Conservation (phyloP, 2,888 invertebrate species). For the Pherbina coryleti region DNA sequence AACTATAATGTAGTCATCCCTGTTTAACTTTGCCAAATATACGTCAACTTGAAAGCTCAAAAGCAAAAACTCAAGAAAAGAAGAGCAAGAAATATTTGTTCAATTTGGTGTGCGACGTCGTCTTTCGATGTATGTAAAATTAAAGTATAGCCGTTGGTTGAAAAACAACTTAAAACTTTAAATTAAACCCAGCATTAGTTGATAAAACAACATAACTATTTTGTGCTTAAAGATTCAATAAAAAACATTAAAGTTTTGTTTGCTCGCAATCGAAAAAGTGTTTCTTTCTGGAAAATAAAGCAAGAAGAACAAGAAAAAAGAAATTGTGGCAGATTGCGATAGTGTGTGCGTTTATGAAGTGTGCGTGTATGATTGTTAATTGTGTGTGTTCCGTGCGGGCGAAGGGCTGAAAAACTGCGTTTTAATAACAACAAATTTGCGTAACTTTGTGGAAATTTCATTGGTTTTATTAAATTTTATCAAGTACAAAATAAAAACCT, state of each 20-base stretch:
- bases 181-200: background rate
- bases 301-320: background rate
- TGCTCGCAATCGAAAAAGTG: background rate
- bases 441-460: background rate
- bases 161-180: background rate
- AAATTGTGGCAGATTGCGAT: slow-evolving; percentile 13
- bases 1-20: too few species aligned
- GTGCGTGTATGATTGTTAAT: background rate
- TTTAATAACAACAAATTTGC: slow-evolving; percentile 22
- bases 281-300: background rate
- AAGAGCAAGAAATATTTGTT: slow-evolving; percentile 1
- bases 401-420: slow-evolving; percentile 17
- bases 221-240: background rate
- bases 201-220: background rate
- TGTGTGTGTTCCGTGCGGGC: background rate
- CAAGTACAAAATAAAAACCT: background rate
- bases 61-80: background rate
- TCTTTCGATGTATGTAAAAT: slow-evolving; percentile 8
- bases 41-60: too few species aligned
- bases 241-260: background rate
- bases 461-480: background rate
- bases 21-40: too few species aligned
- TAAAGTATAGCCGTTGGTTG: background rate
- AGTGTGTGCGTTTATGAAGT: background rate
- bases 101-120: slow-evolving; percentile 24